These are phyloP conservation scores for Athene cunicularia DNA, from an alignment of 2,113 vertebrate genomes.

Conservation along the genomic window DNA sequence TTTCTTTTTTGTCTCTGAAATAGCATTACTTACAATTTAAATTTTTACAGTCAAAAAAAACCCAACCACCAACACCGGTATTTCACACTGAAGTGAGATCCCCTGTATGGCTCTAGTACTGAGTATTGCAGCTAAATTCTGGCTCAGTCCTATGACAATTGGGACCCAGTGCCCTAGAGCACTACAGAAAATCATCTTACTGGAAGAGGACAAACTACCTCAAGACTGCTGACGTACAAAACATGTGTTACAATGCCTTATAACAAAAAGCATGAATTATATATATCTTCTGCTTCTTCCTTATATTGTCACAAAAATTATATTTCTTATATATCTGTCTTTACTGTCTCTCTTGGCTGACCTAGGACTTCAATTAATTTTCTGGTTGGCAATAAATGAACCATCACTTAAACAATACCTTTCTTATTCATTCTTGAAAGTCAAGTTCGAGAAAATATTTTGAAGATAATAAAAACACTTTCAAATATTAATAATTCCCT, in stretches of 20 bases:
- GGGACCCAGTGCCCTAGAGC: not conserved
- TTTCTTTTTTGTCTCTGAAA: not conserved
- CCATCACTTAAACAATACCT: not conserved
- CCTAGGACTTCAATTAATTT: not conserved
- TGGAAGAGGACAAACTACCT: not conserved
- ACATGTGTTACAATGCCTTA: fast-evolving
- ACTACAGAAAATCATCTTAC: not conserved
- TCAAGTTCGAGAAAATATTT: not conserved
- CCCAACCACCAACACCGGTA: fast-evolving
- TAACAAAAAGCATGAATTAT: not conserved
- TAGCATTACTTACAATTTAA: not conserved
- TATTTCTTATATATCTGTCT: not conserved
- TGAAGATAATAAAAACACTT: not conserved
- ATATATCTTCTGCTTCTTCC: not conserved
- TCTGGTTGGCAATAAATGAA: not conserved
- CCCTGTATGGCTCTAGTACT: fast-evolving
- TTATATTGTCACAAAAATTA: not conserved
- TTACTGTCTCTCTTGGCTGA: not conserved
- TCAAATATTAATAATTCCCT: not conserved
- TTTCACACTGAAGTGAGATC: not conserved
- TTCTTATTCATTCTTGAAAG: not conserved
- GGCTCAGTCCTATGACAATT: not conserved
- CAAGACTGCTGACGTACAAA: not conserved
- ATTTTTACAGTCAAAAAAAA: not conserved
- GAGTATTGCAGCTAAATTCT: not conserved